Conservation (phyloP, 2,113 vertebrate species). For the Jaculus jaculus region DNA sequence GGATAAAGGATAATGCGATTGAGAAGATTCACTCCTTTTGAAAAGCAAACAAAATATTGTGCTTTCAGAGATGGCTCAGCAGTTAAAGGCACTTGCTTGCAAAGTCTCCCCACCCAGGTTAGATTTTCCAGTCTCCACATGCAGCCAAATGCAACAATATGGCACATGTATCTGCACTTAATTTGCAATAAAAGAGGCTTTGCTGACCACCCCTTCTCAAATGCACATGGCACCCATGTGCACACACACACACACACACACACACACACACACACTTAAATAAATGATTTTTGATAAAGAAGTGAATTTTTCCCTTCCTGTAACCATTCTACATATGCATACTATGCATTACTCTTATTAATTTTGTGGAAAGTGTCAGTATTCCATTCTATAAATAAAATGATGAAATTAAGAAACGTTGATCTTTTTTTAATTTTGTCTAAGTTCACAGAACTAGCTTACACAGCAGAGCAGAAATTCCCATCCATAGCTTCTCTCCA, state of each 20-base stretch:
- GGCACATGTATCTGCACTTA: too few species aligned
- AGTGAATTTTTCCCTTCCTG: not conserved
- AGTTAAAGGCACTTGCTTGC: too few species aligned
- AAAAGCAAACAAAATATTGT: not conserved
- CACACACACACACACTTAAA: too few species aligned
- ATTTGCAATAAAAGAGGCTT: too few species aligned
- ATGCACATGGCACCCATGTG: too few species aligned
- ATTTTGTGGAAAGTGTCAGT: not conserved
- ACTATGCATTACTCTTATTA: not conserved
- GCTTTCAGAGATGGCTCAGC: not conserved
- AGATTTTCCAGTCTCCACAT: too few species aligned
- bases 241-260: too few species aligned
- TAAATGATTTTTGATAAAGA: not conserved
- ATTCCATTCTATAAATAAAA: constrained; percentile 33
- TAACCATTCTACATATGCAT: not conserved
- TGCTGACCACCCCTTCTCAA: too few species aligned
- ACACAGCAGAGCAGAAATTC: not conserved
- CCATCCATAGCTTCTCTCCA: not conserved
- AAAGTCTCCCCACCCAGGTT: too few species aligned
- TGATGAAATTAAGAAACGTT: not conserved
- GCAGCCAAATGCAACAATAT: too few species aligned
- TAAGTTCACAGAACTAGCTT: not conserved
- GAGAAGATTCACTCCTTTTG: not conserved
- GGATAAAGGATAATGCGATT: not conserved
- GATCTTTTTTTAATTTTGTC: too few species aligned